Base-by-base conservation (phyloP, 2,888 invertebrate species). In the Pachycephus smyrnensis region DNA sequence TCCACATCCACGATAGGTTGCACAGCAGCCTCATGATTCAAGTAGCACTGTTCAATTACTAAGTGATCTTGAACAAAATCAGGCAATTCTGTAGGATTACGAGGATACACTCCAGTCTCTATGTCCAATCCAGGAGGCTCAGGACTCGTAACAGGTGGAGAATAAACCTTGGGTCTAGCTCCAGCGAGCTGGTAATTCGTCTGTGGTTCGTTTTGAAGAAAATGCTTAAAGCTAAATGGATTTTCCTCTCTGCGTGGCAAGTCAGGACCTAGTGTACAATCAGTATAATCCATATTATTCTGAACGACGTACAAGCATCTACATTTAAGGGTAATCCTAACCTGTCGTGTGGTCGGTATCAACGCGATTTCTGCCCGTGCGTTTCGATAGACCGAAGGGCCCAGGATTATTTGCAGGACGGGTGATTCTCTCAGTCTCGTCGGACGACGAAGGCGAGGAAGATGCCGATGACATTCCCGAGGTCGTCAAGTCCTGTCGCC, bases 31-130 rank as follows among this genome's bases (percentile, higher is more conserved):
- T 86, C 85, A 30, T 86, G 85, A 76, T 89, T 90, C 86, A 95
- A 92, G 90, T 95, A 95, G 82, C 95, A 95, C 86, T 96, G 96
- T 88, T 96, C 96, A 69, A 97, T 95, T 84, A 97, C 94, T 91
- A 97, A 94, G 91, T 97, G 97, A 91, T 97, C 97, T 90, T 97
- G 97, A 76, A 97, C 97, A 92, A 97, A 97, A 90, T 97, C 97
- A 0, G 97, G 97, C 83, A 97, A 90, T 12, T 95, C 95, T 3
- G 95, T 95, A 84, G 95, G 93, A 85, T 93, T 93, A 78, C 93
- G 92, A 0, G 93, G 90, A 80, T 92, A 92, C 73, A 92, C 90
- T 75, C 93, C 89, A 89, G 93, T 87, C 91, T 94, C 91, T 88
- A 92, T 93, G 84, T 93, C 93, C 82, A 93, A 91, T 82, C 92